Evolutionary conservation across 2,113 vertebrate genomes (phyloP).

Genomic region (Atrichornis clamosus): DNA sequence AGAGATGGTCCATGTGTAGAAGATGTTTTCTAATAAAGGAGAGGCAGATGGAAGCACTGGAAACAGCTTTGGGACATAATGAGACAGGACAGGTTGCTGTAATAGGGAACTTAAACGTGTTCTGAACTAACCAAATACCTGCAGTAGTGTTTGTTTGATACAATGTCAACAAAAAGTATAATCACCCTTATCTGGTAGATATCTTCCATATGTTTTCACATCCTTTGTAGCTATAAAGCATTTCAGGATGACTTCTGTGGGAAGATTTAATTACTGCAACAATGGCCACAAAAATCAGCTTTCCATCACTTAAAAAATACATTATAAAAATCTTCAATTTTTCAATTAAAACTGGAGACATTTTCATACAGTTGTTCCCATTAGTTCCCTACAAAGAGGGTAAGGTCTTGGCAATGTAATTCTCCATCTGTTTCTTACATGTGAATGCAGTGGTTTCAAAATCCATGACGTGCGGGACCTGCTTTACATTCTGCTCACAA

Average conservation of each 20-base stretch:
- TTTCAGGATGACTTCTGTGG: not conserved
- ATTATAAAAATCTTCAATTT: not conserved
- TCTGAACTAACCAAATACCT: not conserved
- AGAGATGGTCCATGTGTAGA: not conserved
- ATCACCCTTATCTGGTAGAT: not conserved
- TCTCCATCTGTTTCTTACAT: slow-evolving; percentile 28
- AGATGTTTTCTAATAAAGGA: not conserved
- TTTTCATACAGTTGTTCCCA: not conserved
- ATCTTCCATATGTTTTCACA: not conserved
- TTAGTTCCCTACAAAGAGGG: not conserved
- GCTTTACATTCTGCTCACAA: slow-evolving; percentile 27
- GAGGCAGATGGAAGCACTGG: not conserved
- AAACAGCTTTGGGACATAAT: not conserved
- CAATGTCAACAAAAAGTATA: not conserved
- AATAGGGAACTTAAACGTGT: not conserved
- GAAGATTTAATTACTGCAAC: not conserved
- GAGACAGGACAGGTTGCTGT: not conserved
- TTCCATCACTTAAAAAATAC: not conserved
- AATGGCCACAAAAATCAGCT: not conserved
- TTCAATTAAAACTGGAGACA: not conserved
- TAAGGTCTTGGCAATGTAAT: not conserved
- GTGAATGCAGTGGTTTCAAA: not conserved
- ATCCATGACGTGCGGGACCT: not conserved
- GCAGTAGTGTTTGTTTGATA: not conserved
- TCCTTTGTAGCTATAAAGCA: not conserved